Conservation (phyloP, 2,797 vertebrate genomes). For the Spheniscus humboldti region DNA sequence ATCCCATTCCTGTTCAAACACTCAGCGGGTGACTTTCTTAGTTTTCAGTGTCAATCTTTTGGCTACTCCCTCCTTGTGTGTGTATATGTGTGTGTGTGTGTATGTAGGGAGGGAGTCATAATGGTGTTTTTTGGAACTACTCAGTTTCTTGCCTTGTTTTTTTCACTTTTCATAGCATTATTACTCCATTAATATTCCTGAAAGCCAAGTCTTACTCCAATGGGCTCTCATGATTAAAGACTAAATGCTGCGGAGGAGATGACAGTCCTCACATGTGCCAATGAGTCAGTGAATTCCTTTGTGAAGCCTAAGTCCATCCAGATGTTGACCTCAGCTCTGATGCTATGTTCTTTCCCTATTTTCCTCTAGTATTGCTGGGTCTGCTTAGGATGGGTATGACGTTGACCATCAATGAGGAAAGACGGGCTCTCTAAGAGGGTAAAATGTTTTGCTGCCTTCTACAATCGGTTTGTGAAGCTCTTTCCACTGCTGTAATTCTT, state of each 20-base stretch:
- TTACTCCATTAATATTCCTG: constrained; percentile 57
- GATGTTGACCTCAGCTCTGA: constrained; percentile 68
- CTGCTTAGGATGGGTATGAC: constrained; percentile 26
- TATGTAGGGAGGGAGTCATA: neutral
- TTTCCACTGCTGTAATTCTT: constrained; percentile 7
- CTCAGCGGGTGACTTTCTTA: neutral
- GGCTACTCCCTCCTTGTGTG: neutral
- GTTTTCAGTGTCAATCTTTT: neutral
- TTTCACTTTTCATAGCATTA: constrained; percentile 16
- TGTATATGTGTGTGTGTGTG: neutral
- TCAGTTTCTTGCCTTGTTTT: neutral
- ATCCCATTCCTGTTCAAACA: neutral
- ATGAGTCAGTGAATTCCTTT: constrained; percentile 69
- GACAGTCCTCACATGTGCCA: constrained; percentile 55
- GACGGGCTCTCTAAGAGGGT: neutral
- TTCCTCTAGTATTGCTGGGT: constrained; percentile 5
- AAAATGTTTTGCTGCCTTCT: constrained; percentile 8
- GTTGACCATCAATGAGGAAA: constrained; percentile 37
- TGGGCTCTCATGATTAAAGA: constrained; percentile 36
- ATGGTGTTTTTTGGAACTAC: neutral
- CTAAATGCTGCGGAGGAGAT: constrained; percentile 51
- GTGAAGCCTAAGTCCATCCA: constrained; percentile 68
- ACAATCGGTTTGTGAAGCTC: neutral
- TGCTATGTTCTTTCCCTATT: constrained; percentile 36
- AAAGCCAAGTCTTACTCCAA: constrained; percentile 33